These are phyloP conservation scores for Calameuta filiformis DNA, from an alignment of 2,888 invertebrate genomes.

Conservation along the genomic window DNA sequence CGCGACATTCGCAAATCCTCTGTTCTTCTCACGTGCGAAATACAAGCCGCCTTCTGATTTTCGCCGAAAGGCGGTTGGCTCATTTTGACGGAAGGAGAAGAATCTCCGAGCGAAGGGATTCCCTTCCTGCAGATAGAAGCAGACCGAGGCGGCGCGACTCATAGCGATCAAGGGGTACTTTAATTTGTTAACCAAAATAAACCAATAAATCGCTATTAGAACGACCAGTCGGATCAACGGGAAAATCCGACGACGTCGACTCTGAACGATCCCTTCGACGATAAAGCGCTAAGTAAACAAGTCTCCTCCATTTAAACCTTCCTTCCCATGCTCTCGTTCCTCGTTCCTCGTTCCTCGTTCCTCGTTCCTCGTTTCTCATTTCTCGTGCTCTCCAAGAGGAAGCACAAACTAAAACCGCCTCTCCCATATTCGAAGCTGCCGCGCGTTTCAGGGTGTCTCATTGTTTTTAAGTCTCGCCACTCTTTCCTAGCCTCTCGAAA, in stretches of 20 bases:
- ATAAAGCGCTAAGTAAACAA: conserved; percentile 52
- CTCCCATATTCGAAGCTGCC: too few relatives aligned
- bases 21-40: too few relatives aligned
- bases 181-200: conserved; percentile 51
- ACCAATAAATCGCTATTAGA: conserved; percentile 46
- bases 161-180: conserved; percentile 22
- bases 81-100: too few relatives aligned
- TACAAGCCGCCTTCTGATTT: background rate
- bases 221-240: conserved; percentile 42
- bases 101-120: too few relatives aligned
- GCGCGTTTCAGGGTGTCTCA: too few relatives aligned
- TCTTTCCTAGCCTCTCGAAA: too few relatives aligned
- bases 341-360: conserved; percentile 22
- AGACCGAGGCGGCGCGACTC: conserved; percentile 9
- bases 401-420: too few relatives aligned
- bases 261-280: conserved; percentile 36
- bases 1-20: too few relatives aligned
- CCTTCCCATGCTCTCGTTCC: background rate
- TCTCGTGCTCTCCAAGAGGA: conserved; percentile 19
- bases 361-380: conserved; percentile 14
- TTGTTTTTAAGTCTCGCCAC: too few relatives aligned
- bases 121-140: background rate
- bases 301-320: conserved; percentile 17
- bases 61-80: background rate
- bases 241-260: conserved; percentile 34